phyloP scores from a whole-genome alignment of 1,140 invertebrate species.

The Danaus melanippus region DNA sequence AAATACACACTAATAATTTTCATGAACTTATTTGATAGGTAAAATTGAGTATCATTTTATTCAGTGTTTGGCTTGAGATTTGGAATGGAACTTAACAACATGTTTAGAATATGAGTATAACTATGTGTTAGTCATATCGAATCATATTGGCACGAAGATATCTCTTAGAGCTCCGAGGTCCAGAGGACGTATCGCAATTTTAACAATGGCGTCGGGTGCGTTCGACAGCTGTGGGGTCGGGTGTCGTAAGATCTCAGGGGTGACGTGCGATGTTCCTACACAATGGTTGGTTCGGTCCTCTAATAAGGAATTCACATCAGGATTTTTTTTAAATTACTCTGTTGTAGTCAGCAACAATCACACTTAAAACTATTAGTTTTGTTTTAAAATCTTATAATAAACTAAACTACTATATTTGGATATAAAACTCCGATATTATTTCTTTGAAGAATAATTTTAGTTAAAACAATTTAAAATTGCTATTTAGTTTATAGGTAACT shows the following conservation, averaged over 20 bases:
- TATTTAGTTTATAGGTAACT: constrained; percentile 10
- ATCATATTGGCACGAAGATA: constrained; percentile 10
- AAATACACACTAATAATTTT: too few relatives aligned
- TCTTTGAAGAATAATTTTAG: too few relatives aligned
- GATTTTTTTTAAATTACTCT: not conserved
- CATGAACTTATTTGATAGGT: too few relatives aligned
- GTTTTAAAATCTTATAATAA: too few relatives aligned
- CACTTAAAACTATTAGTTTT: too few relatives aligned
- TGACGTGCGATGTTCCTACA: constrained; percentile 44
- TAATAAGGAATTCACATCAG: constrained; percentile 44
- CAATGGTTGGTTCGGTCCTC: constrained; percentile 37
- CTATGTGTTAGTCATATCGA: not conserved
- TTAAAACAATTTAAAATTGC: too few relatives aligned
- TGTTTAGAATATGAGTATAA: not conserved
- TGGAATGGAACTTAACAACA: not conserved
- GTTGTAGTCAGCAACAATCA: too few relatives aligned
- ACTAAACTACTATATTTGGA: too few relatives aligned
- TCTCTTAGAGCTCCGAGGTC: constrained; percentile 22
- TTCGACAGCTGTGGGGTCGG: constrained; percentile 48
- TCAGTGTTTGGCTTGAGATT: not conserved
- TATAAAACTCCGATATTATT: too few relatives aligned
- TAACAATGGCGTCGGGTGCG: constrained; percentile 59
- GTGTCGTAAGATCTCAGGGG: constrained; percentile 24
- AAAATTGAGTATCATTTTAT: too few relatives aligned
- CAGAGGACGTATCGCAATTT: constrained; percentile 41